phyloP scores from a whole-genome alignment of 2,888 invertebrate species.

The Drosophila mayaguana region DNA sequence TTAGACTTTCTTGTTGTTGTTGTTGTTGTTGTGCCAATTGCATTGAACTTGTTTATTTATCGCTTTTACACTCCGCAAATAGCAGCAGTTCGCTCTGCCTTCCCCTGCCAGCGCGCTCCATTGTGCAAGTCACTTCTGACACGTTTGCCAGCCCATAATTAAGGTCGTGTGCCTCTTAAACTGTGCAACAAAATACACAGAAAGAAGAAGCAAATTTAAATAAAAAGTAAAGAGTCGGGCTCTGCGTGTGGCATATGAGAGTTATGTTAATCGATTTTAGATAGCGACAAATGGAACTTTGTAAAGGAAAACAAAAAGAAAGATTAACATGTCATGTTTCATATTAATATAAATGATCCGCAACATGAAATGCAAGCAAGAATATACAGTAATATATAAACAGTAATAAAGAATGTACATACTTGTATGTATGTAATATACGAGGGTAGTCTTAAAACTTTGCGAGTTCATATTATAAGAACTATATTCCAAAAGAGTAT shows the following conservation, averaged over 20 bases:
- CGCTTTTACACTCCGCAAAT: slow-evolving; percentile 11
- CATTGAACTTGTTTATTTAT: slow-evolving; percentile 71
- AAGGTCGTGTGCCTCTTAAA: slow-evolving; percentile 63
- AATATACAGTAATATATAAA: background rate
- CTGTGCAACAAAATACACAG: slow-evolving; percentile 2
- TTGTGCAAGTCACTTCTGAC: slow-evolving; percentile 50
- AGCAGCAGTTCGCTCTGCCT: background rate
- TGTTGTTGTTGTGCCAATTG: slow-evolving; percentile 49
- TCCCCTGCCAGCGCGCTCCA: background rate
- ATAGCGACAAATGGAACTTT: slow-evolving; percentile 6
- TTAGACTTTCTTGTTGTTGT: slow-evolving; percentile 8
- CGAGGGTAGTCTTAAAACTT: background rate
- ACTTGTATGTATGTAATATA: background rate
- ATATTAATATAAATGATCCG: background rate
- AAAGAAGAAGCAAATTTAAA: background rate
- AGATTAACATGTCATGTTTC: background rate
- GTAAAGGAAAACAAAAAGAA: background rate
- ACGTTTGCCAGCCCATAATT: slow-evolving; percentile 57
- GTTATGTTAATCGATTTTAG: slow-evolving; percentile 28
- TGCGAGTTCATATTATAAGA: background rate
- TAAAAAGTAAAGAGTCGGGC: background rate
- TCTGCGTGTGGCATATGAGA: slow-evolving; percentile 16
- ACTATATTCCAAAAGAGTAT: background rate
- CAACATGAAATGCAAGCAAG: background rate
- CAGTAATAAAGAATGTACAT: too few relatives aligned